phyloP scores from a whole-genome alignment of 1,140 invertebrate genomes.

The Condylostylus longicornis region DNA sequence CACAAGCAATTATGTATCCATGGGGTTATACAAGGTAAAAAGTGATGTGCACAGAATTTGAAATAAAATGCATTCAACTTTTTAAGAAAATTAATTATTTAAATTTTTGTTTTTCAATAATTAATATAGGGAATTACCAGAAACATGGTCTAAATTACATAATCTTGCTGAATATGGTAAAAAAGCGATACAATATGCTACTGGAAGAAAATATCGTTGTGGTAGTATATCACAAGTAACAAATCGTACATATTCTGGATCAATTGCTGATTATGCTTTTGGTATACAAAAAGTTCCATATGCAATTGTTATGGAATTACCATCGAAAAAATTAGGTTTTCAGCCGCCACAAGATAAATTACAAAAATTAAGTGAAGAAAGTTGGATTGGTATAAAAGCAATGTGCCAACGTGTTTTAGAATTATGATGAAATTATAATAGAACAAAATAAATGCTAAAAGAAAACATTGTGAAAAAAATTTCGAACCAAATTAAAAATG shows the following conservation, averaged over 20 bases:
- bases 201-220: conserved; percentile 34
- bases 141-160: conserved; percentile 16
- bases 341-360: conserved; percentile 44
- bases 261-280: conserved; percentile 54
- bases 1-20: conserved; percentile 41
- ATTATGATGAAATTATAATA: too few species aligned
- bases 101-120: too few species aligned
- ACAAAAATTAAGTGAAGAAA: conserved; percentile 41
- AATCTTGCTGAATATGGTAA: conserved; percentile 32
- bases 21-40: conserved; percentile 38
- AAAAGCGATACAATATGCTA: conserved; percentile 34
- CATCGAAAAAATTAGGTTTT: conserved; percentile 43
- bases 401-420: conserved; percentile 26
- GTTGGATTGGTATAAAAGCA: conserved; percentile 29
- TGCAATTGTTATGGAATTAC: conserved; percentile 52
- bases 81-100: too few species aligned
- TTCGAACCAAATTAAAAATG: too few species aligned
- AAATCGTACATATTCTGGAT: conserved; percentile 45
- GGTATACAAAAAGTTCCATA: conserved; percentile 45
- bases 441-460: too few species aligned
- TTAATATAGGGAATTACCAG: conserved; percentile 25
- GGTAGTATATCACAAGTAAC: conserved; percentile 23
- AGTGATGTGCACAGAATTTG: too few species aligned
- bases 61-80: too few species aligned
- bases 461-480: too few species aligned